These are phyloP conservation scores for Cariama cristata DNA, from an alignment of 2,113 vertebrate genomes.

Conservation along the genomic window DNA sequence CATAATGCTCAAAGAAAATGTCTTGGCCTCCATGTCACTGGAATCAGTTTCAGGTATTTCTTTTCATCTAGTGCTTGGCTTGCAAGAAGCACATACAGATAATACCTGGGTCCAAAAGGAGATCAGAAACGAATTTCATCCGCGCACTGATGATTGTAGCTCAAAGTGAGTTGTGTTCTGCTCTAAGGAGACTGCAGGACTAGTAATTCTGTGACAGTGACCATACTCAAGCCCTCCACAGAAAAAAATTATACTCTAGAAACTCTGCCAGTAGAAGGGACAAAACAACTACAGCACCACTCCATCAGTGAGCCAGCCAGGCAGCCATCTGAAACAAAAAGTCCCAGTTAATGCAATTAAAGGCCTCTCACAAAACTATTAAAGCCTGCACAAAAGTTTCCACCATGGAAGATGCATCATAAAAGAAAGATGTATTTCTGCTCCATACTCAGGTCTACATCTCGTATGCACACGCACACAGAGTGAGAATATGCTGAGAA, in stretches of 20 bases:
- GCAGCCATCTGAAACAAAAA: not conserved
- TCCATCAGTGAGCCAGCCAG: not conserved
- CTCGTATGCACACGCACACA: not conserved
- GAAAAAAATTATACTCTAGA: not conserved
- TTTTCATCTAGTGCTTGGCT: not conserved
- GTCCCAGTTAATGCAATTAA: not conserved
- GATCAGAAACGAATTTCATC: not conserved
- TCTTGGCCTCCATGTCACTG: not conserved
- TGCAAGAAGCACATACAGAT: not conserved
- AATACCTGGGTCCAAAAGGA: not conserved
- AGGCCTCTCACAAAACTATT: not conserved
- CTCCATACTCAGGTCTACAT: not conserved
- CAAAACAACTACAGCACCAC: not conserved
- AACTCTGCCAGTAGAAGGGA: not conserved
- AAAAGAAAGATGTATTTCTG: not conserved
- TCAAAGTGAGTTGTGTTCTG: not conserved
- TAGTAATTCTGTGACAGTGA: not conserved
- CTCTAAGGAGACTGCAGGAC: not conserved
- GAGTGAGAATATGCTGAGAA: not conserved
- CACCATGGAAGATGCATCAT: not conserved
- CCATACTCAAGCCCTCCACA: not conserved
- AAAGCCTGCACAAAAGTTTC: not conserved
- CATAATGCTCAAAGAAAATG: not conserved
- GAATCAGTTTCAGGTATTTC: not conserved
- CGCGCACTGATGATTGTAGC: not conserved